A percentile compares a stretch with the other conserved stretches of the same genome.
Conservation (phyloP, 2,888 invertebrate species). For the Sinohyriopsis cumingii region DNA sequence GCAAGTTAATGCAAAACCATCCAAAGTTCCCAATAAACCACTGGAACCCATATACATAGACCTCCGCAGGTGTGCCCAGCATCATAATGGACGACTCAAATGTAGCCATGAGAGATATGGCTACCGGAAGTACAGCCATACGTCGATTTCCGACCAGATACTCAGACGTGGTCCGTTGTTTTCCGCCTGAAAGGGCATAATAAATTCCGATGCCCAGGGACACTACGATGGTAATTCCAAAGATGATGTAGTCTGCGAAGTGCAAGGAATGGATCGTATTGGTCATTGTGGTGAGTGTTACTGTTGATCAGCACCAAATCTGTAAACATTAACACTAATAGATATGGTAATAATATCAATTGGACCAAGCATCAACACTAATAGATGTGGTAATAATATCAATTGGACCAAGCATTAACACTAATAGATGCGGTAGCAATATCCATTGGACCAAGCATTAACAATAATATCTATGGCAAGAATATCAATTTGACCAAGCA, state of each 20-base stretch:
- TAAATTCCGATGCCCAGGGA: conserved; percentile 69
- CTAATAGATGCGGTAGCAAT: no score
- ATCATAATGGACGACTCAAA: conserved; percentile 68
- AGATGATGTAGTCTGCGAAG: conserved; percentile 60
- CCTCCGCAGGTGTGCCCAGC: conserved; percentile 67
- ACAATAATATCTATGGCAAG: no score
- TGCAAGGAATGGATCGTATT: conserved; percentile 21
- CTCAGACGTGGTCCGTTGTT: conserved; percentile 74
- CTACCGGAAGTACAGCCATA: conserved; percentile 68
- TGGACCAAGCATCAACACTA: no score
- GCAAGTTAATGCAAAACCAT: conserved; percentile 50
- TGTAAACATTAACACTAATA: no score
- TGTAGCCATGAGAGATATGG: conserved; percentile 69
- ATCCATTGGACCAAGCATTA: no score
- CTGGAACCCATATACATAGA: conserved; percentile 20
- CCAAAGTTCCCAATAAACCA: conserved; percentile 60
- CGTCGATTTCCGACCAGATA: conserved; percentile 68
- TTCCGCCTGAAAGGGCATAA: conserved; percentile 74
- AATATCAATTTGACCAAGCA: no score
- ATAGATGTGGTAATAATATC: no score
- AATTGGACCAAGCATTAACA: no score
- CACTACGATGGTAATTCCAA: conserved; percentile 59
- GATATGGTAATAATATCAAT: no score
- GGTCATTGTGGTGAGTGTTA: conserved; percentile 10
- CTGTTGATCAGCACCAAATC: no score